These are phyloP conservation scores for Kradibia gibbosae DNA, from an alignment of 1,140 invertebrate species.

Conservation along the genomic window DNA sequence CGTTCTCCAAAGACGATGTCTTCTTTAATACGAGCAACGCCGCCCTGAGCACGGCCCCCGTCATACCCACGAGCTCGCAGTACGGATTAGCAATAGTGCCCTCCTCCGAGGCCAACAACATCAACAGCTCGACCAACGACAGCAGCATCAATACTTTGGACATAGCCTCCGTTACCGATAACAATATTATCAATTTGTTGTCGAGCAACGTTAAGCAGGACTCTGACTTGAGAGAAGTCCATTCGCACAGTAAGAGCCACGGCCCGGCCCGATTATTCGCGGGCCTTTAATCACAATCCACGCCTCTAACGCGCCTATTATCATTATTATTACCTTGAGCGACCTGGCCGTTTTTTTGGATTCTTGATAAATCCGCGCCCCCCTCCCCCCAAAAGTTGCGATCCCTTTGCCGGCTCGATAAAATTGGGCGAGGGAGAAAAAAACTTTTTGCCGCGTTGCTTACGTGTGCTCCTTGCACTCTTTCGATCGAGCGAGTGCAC, in stretches of 20 bases:
- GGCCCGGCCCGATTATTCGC: too few species aligned
- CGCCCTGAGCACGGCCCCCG: slow-evolving; percentile 82
- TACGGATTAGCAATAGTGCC: slow-evolving; percentile 86
- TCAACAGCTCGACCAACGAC: slow-evolving; percentile 76
- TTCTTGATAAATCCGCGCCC: too few species aligned
- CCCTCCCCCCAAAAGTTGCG: too few species aligned
- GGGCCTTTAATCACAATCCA: too few species aligned
- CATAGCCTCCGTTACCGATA: slow-evolving; percentile 70
- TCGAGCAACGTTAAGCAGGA: slow-evolving; percentile 74
- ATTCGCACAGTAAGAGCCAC: slow-evolving; percentile 75
- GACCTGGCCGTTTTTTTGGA: too few species aligned
- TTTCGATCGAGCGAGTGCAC: too few species aligned
- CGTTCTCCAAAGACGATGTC: slow-evolving; percentile 86
- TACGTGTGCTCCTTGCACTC: too few species aligned
- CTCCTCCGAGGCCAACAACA: slow-evolving; percentile 73
- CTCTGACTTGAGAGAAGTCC: slow-evolving; percentile 79
- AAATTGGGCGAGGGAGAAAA: too few species aligned
- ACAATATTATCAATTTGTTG: slow-evolving; percentile 72
- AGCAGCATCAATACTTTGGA: slow-evolving; percentile 78
- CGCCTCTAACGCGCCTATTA: too few species aligned
- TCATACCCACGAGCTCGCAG: slow-evolving; percentile 87
- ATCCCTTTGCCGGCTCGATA: too few species aligned
- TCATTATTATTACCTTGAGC: too few species aligned
- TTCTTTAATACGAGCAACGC: slow-evolving; percentile 84
- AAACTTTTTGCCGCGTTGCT: too few species aligned